These are phyloP conservation scores for Psix sp. DNA, from an alignment of 1,140 invertebrate species.

Conservation along the genomic window DNA sequence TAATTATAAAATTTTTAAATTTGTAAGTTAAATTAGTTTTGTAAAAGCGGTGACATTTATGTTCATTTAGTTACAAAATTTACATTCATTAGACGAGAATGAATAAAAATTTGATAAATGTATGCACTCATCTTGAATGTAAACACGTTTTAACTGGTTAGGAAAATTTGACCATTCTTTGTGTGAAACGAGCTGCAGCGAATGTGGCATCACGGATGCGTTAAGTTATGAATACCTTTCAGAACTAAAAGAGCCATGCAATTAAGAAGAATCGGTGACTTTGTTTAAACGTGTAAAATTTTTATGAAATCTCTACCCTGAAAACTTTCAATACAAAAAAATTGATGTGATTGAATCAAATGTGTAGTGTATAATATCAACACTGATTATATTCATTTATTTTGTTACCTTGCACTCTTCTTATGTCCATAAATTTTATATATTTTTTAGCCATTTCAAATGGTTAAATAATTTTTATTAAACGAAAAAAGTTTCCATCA, in stretches of 20 bases:
- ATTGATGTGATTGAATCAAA: not conserved
- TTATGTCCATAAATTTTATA: no score
- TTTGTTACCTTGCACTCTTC: no score
- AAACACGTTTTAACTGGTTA: slow-evolving; percentile 31
- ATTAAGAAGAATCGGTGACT: slow-evolving; percentile 32
- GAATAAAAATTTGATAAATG: slow-evolving; percentile 22
- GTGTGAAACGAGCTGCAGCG: slow-evolving; percentile 25
- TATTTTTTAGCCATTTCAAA: no score
- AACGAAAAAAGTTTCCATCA: no score
- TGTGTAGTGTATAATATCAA: no score
- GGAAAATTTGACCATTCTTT: slow-evolving; percentile 31
- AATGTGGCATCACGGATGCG: slow-evolving; percentile 16
- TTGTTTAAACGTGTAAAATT: slow-evolving; percentile 22
- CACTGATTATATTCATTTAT: no score
- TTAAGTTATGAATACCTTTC: slow-evolving; percentile 27
- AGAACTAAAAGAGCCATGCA: slow-evolving; percentile 7
- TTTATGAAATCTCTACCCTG: not conserved
- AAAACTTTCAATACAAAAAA: not conserved
- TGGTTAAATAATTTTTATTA: no score
- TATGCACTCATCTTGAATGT: slow-evolving; percentile 18
- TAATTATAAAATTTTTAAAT: no score
- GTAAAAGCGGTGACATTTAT: not conserved
- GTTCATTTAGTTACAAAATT: not conserved
- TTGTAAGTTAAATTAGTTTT: not conserved
- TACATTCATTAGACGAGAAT: slow-evolving; percentile 20